phyloP scores from a whole-genome alignment of 2,888 invertebrate genomes.

The Belgica antarctica region DNA sequence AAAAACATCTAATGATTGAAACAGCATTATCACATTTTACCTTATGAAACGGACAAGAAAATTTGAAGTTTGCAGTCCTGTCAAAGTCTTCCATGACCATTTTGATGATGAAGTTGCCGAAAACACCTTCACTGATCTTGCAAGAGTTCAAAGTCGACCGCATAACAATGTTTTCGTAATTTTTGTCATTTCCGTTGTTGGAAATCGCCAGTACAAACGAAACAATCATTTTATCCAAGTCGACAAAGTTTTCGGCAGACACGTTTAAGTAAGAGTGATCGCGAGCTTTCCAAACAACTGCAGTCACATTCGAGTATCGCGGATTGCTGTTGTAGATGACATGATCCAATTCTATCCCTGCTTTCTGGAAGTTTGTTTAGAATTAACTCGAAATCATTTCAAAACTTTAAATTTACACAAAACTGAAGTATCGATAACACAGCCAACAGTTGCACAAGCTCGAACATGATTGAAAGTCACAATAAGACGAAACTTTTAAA shows the following conservation, averaged over 20 bases:
- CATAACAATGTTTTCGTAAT: background rate
- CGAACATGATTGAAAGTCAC: no score
- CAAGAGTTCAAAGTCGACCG: background rate
- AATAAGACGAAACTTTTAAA: no score
- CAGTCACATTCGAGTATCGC: constrained; percentile 3
- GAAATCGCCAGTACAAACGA: background rate
- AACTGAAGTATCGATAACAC: no score
- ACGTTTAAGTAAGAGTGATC: background rate
- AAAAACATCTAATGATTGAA: background rate
- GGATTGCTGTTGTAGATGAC: background rate
- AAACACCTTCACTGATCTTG: constrained; percentile 10
- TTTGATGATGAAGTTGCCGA: constrained; percentile 19
- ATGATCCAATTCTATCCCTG: background rate
- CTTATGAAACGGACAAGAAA: constrained; percentile 24
- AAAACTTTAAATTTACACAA: background rate
- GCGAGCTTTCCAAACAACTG: background rate
- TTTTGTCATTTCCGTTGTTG: background rate
- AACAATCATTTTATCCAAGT: background rate
- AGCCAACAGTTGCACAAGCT: no score
- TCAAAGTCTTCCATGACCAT: constrained; percentile 26
- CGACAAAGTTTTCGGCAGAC: background rate
- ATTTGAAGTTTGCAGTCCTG: background rate
- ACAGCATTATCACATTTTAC: background rate
- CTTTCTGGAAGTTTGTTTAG: background rate
- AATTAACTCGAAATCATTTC: background rate